A percentile compares a stretch with the other conserved stretches of the same genome.
These are phyloP conservation scores for Globia sparganii DNA, from an alignment of 2,888 invertebrate species.

Conservation along the genomic window DNA sequence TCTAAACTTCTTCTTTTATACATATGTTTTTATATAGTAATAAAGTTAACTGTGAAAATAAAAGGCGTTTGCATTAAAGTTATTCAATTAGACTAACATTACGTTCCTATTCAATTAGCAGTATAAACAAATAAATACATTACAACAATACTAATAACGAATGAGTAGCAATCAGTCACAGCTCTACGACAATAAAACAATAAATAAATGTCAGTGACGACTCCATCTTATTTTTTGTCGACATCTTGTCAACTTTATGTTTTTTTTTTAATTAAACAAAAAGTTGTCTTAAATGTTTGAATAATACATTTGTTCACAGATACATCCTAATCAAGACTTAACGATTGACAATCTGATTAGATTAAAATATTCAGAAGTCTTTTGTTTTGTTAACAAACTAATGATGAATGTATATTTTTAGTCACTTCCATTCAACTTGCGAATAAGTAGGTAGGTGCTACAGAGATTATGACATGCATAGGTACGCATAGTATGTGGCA, in stretches of 20 bases:
- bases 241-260: slow-evolving; percentile 33
- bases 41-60: background rate
- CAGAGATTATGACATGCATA: background rate
- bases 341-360: slow-evolving; percentile 29
- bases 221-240: slow-evolving; percentile 45
- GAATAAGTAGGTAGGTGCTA: background rate
- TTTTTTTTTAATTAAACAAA: slow-evolving; percentile 51
- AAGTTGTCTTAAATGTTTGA: slow-evolving; percentile 37
- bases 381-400: slow-evolving; percentile 26
- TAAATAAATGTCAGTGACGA: slow-evolving; percentile 43
- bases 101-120: background rate
- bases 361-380: slow-evolving; percentile 23
- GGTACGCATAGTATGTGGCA: too few species aligned
- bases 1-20: background rate
- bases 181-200: slow-evolving; percentile 36
- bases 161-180: slow-evolving; percentile 45
- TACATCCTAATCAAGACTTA: slow-evolving; percentile 36
- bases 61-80: background rate
- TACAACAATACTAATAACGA: slow-evolving; percentile 2
- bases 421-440: background rate
- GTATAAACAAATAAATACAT: background rate
- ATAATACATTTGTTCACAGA: slow-evolving; percentile 46
- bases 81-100: background rate
- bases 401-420: background rate
- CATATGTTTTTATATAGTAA: background rate